Evolutionary conservation across 2,888 invertebrate genomes (phyloP).

Genomic region (Salpingus planirostris): DNA sequence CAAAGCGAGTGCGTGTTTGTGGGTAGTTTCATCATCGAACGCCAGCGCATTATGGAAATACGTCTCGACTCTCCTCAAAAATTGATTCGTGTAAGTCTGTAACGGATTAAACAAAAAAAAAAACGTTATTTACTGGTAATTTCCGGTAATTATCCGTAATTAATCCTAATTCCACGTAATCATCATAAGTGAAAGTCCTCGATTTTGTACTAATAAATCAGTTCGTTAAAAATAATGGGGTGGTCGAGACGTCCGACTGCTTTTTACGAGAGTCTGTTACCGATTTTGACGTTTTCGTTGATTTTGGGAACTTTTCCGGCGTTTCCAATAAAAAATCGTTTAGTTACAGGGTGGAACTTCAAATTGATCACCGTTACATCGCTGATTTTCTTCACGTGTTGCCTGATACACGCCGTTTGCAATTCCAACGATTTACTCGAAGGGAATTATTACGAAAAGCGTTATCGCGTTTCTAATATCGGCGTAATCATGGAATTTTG

Average conservation of each 20-base stretch:
- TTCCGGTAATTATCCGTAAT: too few relatives aligned
- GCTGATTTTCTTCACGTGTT: conserved; percentile 2
- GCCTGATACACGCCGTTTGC: conserved; percentile 5
- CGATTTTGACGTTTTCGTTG: conserved; percentile 5
- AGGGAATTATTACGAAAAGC: conserved; percentile 5
- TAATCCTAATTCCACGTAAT: too few relatives aligned
- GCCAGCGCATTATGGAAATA: conserved; percentile 28
- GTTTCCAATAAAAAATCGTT: too few relatives aligned
- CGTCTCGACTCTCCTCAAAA: conserved; percentile 29
- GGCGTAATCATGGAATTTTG: conserved; percentile 6
- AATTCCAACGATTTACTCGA: conserved; percentile 7
- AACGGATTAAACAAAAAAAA: conserved; percentile 7
- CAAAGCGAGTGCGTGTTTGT: conserved; percentile 52
- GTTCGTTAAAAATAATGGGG: conserved; percentile 1
- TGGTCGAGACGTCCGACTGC: not conserved
- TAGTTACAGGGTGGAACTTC: conserved; percentile 4
- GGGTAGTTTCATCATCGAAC: conserved; percentile 61
- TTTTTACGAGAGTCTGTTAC: conserved; percentile 8
- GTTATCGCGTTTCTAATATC: conserved; percentile 9
- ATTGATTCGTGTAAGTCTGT: conserved; percentile 28
- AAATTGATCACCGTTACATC: conserved; percentile 4
- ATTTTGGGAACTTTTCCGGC: conserved; percentile 7
- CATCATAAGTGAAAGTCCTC: too few relatives aligned
- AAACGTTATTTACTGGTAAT: too few relatives aligned
- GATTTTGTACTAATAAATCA: too few relatives aligned